Conservation (phyloP, 2,888 invertebrate species). For the Macaria liturata region DNA sequence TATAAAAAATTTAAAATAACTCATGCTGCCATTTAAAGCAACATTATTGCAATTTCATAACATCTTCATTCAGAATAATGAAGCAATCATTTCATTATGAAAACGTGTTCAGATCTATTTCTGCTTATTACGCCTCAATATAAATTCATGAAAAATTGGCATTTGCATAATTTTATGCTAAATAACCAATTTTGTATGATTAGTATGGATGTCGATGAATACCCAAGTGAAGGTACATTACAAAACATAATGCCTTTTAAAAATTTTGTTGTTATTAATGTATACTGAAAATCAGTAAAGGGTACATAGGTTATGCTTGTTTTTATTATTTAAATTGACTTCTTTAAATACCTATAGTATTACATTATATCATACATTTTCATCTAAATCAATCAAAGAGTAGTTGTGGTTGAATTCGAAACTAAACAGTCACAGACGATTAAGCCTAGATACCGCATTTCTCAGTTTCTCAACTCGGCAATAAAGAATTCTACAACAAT, state of each 20-base stretch:
- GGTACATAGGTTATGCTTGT: no score
- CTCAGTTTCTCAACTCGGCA: conserved; percentile 21
- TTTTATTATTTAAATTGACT: no score
- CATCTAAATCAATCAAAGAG: no score
- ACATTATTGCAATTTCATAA: not conserved
- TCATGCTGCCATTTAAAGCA: no score
- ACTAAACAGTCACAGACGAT: conserved; percentile 3
- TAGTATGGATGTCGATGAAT: conserved; percentile 58
- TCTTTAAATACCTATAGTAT: no score
- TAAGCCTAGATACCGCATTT: conserved; percentile 17
- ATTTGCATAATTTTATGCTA: conserved; percentile 71
- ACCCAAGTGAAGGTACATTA: conserved; percentile 45
- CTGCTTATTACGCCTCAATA: conserved; percentile 26
- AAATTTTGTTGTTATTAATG: no score
- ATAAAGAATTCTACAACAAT: conserved; percentile 32
- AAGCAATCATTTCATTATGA: conserved; percentile 20
- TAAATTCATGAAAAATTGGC: conserved; percentile 49
- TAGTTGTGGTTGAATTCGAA: no score
- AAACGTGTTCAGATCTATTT: conserved; percentile 8
- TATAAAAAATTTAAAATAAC: no score
- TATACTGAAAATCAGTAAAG: no score
- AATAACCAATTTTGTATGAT: conserved; percentile 72
- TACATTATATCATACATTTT: no score
- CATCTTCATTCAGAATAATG: conserved; percentile 10
- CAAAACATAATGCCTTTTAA: not conserved